Evolutionary conservation across 1,140 invertebrate species (phyloP).

Genomic region (Ruditapes philippinarum): DNA sequence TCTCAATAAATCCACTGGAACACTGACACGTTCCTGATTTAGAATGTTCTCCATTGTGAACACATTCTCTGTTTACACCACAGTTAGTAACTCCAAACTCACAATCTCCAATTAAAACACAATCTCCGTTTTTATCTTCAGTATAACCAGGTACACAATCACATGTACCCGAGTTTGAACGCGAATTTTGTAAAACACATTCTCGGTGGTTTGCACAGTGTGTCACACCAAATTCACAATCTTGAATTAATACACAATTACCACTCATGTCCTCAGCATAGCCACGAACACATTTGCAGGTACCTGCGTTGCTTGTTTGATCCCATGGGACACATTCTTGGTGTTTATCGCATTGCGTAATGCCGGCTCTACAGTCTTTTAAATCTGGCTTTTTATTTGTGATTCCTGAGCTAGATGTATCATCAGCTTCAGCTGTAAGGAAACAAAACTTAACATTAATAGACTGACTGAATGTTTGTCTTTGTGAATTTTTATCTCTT

Average conservation of each 20-base stretch:
- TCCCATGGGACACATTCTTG: conserved; percentile 54
- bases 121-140: conserved; percentile 45
- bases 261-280: conserved; percentile 47
- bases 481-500: too few species aligned
- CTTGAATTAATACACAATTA: conserved; percentile 62
- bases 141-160: conserved; percentile 61
- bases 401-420: background rate
- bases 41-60: conserved; percentile 16
- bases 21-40: conserved; percentile 67
- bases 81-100: conserved; percentile 26
- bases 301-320: conserved; percentile 51
- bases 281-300: conserved; percentile 66
- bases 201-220: conserved; percentile 59
- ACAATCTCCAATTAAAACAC: conserved; percentile 27
- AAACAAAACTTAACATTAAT: too few species aligned
- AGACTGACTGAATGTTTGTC: too few species aligned
- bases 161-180: conserved; percentile 64
- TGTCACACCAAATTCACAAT: conserved; percentile 36
- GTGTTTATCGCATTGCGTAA: conserved; percentile 50
- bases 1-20: conserved; percentile 49
- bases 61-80: conserved; percentile 60
- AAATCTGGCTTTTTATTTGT: background rate
- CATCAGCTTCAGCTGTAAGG: too few species aligned
- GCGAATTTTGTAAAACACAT: conserved; percentile 36
- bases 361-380: background rate